Percentiles rank a stretch among this genome's conserved stretches.
These are phyloP conservation scores for Ginglymostoma cirratum DNA, from an alignment of 2,113 vertebrate genomes.

Conservation along the genomic window DNA sequence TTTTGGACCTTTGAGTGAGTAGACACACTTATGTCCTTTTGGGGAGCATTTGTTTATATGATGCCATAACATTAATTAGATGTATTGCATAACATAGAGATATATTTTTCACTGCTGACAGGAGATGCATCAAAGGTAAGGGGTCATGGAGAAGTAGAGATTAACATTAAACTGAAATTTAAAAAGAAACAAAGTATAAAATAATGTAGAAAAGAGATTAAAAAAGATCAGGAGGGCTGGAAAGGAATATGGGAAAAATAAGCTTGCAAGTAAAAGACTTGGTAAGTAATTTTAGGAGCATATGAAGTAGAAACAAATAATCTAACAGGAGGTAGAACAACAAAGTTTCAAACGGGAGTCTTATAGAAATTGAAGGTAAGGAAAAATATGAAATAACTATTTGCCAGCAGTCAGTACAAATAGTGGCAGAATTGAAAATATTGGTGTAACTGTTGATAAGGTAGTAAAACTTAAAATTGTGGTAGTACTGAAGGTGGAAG, in stretches of 20 bases:
- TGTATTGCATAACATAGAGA: neutral
- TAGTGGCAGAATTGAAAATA: neutral
- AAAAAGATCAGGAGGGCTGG: too few relatives aligned
- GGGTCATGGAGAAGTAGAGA: neutral
- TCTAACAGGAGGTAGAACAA: neutral
- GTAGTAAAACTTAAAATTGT: neutral
- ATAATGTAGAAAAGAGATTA: neutral
- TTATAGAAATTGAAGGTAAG: neutral
- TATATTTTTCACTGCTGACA: neutral
- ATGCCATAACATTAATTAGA: too few relatives aligned
- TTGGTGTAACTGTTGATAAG: neutral
- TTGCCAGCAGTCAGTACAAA: neutral
- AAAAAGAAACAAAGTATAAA: neutral
- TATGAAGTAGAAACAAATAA: neutral
- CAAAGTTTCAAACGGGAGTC: neutral
- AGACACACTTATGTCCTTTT: too few relatives aligned
- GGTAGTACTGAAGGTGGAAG: neutral
- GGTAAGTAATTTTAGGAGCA: neutral
- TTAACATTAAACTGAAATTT: neutral
- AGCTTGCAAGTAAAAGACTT: neutral
- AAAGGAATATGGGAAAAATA: too few relatives aligned
- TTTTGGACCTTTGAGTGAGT: too few relatives aligned
- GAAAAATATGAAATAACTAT: neutral
- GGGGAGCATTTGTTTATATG: too few relatives aligned
- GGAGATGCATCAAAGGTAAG: neutral